These are phyloP conservation scores for Spatula clypeata DNA, from an alignment of 2,797 vertebrate species.

Conservation along the genomic window DNA sequence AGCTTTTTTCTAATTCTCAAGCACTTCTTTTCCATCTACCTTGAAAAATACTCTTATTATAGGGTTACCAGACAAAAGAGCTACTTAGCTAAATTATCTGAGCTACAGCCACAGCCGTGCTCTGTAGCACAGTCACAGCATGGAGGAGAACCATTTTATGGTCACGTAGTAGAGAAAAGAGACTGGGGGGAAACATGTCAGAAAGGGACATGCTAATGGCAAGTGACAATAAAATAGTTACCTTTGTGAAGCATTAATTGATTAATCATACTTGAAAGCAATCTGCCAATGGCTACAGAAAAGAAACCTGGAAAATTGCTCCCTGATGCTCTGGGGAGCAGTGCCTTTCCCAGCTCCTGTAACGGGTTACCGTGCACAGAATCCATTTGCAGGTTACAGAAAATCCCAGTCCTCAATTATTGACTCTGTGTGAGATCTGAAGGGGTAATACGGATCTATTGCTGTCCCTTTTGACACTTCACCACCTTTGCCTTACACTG, in stretches of 20 bases:
- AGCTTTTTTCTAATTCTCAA: background rate
- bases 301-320: background rate
- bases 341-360: background rate
- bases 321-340: background rate
- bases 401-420: background rate
- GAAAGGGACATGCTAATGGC: background rate
- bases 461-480: background rate
- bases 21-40: background rate
- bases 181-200: background rate
- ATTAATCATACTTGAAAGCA: background rate
- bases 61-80: background rate
- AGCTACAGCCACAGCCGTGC: background rate
- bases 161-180: background rate
- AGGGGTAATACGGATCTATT: background rate
- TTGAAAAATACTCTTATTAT: conserved; percentile 23
- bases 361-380: fast-evolving
- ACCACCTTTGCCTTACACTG: background rate
- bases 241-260: conserved; percentile 14
- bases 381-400: background rate
- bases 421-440: background rate
- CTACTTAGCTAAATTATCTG: conserved; percentile 11
- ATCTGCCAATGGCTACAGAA: background rate
- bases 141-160: background rate
- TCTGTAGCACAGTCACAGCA: background rate
- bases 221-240: conserved; percentile 27